phyloP scores from a whole-genome alignment of 2,888 invertebrate genomes.

The Campaea margaritaria region DNA sequence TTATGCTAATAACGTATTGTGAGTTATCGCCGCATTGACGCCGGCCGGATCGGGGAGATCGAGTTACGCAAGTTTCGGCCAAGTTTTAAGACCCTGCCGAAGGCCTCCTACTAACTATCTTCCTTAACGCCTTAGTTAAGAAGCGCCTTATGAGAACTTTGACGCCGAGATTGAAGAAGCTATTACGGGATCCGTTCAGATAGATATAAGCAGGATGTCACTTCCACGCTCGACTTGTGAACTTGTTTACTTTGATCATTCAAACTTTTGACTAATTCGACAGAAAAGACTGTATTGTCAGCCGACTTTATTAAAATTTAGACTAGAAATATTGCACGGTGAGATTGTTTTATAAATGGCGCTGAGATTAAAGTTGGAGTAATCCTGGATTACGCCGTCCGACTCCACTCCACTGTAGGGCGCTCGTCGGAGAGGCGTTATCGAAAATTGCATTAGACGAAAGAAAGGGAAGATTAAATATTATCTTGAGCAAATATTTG shows the following conservation, averaged over 20 bases:
- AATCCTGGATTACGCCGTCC: conserved; percentile 48
- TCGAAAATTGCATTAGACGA: conserved; percentile 56
- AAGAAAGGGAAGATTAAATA: conserved; percentile 75
- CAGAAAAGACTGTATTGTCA: conserved; percentile 57
- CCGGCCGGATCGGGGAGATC: conserved; percentile 72
- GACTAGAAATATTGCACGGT: conserved; percentile 32
- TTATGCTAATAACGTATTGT: conserved; percentile 81
- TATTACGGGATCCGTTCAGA: conserved; percentile 82
- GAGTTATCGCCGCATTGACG: conserved; percentile 73
- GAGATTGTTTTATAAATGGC: conserved; percentile 12
- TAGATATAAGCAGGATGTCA: conserved; percentile 84
- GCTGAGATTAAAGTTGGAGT: conserved; percentile 29
- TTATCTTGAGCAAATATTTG: conserved; percentile 77
- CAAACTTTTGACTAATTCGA: conserved; percentile 74
- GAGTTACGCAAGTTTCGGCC: conserved; percentile 79
- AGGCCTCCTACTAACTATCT: conserved; percentile 83
- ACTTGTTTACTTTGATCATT: conserved; percentile 81
- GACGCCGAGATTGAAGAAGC: conserved; percentile 84
- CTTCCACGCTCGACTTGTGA: conserved; percentile 80
- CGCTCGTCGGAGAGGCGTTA: conserved; percentile 46
- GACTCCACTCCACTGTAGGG: conserved; percentile 5
- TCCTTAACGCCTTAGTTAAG: conserved; percentile 84
- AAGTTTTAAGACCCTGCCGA: conserved; percentile 83
- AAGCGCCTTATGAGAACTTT: conserved; percentile 84
- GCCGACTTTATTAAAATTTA: conserved; percentile 45